Percentiles rank a stretch among this genome's conserved stretches.
Conservation (phyloP, 2,888 invertebrate genomes). For the Trichopoda pennipes region DNA sequence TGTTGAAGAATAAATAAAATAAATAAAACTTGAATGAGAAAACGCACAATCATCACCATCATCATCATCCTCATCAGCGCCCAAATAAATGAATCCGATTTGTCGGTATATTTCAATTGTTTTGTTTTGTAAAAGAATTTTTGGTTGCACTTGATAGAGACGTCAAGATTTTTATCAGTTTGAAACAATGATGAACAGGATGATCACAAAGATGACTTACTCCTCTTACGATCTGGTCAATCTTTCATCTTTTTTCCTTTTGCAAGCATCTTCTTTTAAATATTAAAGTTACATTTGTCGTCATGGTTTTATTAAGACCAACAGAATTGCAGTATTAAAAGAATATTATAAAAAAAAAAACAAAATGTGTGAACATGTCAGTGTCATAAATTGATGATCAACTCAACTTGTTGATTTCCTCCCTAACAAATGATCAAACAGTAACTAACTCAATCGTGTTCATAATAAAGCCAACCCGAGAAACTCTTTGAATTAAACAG, state of each 20-base stretch:
- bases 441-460: not conserved
- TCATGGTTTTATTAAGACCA: slow-evolving; percentile 38
- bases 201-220: slow-evolving; percentile 47
- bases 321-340: not conserved
- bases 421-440: slow-evolving; percentile 14
- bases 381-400: slow-evolving; percentile 61
- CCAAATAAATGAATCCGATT: slow-evolving; percentile 40
- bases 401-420: slow-evolving; percentile 30
- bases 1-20: slow-evolving; percentile 3
- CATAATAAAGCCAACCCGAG: not conserved
- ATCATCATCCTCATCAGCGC: not conserved
- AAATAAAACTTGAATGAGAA: slow-evolving; percentile 29
- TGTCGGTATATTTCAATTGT: slow-evolving; percentile 46
- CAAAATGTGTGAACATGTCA: slow-evolving; percentile 49
- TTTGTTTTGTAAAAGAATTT: not conserved
- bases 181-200: slow-evolving; percentile 57
- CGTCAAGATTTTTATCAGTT: slow-evolving; percentile 67
- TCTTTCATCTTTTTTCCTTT: slow-evolving; percentile 23
- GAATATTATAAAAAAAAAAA: slow-evolving; percentile 12
- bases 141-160: slow-evolving; percentile 65
- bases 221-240: slow-evolving; percentile 41
- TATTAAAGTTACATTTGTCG: slow-evolving; percentile 25
- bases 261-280: slow-evolving; percentile 17
- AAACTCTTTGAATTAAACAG: not conserved
- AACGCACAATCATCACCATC: slow-evolving; percentile 67